Evolutionary conservation across 2,888 invertebrate species (phyloP).

Genomic region (Apomyelois bistriatella): DNA sequence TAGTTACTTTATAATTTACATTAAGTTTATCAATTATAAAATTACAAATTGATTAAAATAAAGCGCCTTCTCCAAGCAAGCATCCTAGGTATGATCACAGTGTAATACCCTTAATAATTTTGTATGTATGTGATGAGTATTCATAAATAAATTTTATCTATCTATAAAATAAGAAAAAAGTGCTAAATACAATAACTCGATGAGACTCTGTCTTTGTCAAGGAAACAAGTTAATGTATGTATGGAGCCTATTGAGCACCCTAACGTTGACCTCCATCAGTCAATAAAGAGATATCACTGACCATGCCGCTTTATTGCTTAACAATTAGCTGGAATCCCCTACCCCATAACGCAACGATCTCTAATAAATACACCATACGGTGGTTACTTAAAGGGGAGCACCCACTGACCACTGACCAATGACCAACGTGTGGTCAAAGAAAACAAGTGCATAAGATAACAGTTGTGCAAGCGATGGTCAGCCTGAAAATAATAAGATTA

Average conservation of each 20-base stretch:
- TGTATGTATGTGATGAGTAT: too few species aligned
- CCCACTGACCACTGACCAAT: constrained; percentile 45
- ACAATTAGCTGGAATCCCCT: constrained; percentile 45
- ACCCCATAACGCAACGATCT: background rate
- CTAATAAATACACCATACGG: background rate
- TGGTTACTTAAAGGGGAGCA: background rate
- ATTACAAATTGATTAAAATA: too few species aligned
- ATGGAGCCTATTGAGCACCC: background rate
- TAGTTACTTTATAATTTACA: too few species aligned
- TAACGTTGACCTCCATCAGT: constrained; percentile 36
- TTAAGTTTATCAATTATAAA: too few species aligned
- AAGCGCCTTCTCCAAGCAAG: too few species aligned
- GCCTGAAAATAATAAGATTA: constrained; percentile 12
- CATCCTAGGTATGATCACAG: too few species aligned
- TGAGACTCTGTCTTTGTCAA: too few species aligned
- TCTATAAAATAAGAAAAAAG: too few species aligned
- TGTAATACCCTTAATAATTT: too few species aligned
- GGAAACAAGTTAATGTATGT: too few species aligned
- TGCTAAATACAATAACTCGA: too few species aligned
- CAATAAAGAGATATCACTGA: constrained; percentile 52
- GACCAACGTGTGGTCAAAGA: constrained; percentile 48
- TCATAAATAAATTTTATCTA: too few species aligned
- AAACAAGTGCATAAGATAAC: constrained; percentile 32
- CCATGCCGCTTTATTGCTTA: constrained; percentile 67
- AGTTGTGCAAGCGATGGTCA: constrained; percentile 17